Evolutionary conservation across 64 coral and sea anemone species (phyloP).

Genomic region (Actinia equina): DNA sequence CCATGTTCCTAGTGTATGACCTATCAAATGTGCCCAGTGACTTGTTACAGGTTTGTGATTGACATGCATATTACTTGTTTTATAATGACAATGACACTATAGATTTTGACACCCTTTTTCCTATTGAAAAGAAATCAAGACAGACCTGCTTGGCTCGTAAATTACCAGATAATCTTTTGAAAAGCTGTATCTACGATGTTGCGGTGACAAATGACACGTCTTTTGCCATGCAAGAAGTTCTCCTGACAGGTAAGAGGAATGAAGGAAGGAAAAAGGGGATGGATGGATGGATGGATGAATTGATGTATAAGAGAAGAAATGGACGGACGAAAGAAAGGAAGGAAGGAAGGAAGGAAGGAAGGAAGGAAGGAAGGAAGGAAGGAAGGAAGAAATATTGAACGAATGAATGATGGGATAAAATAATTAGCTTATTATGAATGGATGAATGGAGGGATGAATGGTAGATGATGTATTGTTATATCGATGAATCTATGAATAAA

Average conservation of each 20-base stretch:
- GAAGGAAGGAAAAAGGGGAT: no score
- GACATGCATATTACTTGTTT: background rate
- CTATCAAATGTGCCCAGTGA: conserved; percentile 9
- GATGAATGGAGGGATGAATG: no score
- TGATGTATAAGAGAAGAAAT: no score
- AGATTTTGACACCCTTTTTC: background rate
- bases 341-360: no score
- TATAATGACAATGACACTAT: no score
- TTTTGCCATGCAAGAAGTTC: conserved; percentile 36
- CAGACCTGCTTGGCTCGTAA: conserved; percentile 16
- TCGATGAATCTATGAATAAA: no score
- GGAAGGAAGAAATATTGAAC: no score
- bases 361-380: no score
- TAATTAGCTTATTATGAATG: no score
- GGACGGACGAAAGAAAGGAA: background rate
- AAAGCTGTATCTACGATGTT: conserved; percentile 72
- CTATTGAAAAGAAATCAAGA: conserved; percentile 52
- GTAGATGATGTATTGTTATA: no score
- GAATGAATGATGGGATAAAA: no score
- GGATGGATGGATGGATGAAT: background rate
- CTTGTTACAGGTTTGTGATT: background rate
- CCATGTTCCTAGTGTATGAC: conserved; percentile 34
- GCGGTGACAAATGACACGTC: conserved; percentile 62
- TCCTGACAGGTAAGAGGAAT: background rate
- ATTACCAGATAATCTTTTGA: conserved; percentile 18